Evolutionary conservation across 2,113 vertebrate genomes (phyloP), one percentile per base, ranked within the genome.

Genomic region (Aythya baeri): DNA sequence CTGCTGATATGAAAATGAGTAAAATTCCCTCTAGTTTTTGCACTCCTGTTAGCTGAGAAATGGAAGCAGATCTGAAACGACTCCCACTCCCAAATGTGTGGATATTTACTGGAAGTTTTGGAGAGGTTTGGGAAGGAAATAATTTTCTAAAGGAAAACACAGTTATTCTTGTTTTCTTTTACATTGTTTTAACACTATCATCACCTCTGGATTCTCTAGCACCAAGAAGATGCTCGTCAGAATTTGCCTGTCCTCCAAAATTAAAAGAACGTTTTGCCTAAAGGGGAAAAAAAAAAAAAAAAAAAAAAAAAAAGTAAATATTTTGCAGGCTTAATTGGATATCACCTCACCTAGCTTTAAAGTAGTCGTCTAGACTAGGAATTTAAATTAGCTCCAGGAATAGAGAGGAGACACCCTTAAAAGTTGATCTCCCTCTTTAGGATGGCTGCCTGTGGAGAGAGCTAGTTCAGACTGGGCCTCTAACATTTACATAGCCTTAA

Each of bases 1-100:
- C 83, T 92, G 66, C 20, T 80, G 50, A 8, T 63, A 11, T 82
- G 78, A 88, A 94, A 88, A 87, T 31, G 65, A 87, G 34, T 72
- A 50, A 52, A 0, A 5, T 73, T n/a, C 49, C 52, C 29, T 96
- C 77, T 74, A 90, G 74, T 91, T 97, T 96, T 92, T 84, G 27
- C 50, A 78, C 29, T 91, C 65, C 49, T 58, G 3, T 71, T 83
- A 94, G 83, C 67, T 36, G 68, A 86, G 58, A 34, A 78, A 72
- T 66, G 36, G 31, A 62, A 86, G 11, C 62, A 54, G 21, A 79
- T 80, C 18, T 23, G 27, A 74, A 77, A 63, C 32, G 23, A 3
- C 3, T 68, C 3, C 17, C 20, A 15, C 16, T 62, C 20, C 38
- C 57, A 89, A 57, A 72, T 13, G 94, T 86, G 32, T 31, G 11